Conservation (phyloP, 2,888 invertebrate genomes). For the Dromius quadrimaculatus region DNA sequence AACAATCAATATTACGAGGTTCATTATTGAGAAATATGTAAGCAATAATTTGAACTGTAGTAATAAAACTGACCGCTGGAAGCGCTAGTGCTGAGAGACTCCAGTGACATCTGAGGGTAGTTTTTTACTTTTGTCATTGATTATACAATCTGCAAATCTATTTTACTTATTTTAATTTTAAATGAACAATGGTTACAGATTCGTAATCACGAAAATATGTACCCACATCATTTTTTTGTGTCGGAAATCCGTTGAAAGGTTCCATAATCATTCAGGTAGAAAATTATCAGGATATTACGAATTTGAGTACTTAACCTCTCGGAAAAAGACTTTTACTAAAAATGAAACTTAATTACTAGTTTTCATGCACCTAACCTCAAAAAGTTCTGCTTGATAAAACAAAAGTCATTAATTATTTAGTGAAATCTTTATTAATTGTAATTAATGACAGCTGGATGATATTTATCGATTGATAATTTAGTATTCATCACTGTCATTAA, state of each 20-base stretch:
- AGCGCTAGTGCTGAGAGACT: too few relatives aligned
- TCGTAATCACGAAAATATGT: too few relatives aligned
- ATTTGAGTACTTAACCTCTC: conserved; percentile 19
- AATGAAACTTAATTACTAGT: conserved; percentile 24
- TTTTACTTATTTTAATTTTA: too few relatives aligned
- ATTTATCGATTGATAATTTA: conserved; percentile 39
- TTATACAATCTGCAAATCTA: too few relatives aligned
- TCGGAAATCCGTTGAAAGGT: conserved; percentile 48
- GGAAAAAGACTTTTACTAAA: conserved; percentile 36
- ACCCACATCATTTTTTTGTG: too few relatives aligned
- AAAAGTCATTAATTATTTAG: conserved; percentile 22
- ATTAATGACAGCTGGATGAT: conserved; percentile 40
- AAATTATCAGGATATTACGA: conserved; percentile 42
- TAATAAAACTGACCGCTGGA: too few relatives aligned
- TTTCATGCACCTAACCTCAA: conserved; percentile 16
- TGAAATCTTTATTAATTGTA: conserved; percentile 35
- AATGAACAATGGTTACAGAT: too few relatives aligned
- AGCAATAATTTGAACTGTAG: too few relatives aligned
- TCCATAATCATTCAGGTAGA: conserved; percentile 30
- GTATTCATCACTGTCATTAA: neutral
- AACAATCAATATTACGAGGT: too few relatives aligned
- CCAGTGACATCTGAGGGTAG: too few relatives aligned
- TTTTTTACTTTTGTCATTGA: too few relatives aligned
- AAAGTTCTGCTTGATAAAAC: conserved; percentile 13
- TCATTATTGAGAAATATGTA: too few relatives aligned